Conservation (phyloP, 1,140 invertebrate species). For the Euura saliciscinereae region DNA sequence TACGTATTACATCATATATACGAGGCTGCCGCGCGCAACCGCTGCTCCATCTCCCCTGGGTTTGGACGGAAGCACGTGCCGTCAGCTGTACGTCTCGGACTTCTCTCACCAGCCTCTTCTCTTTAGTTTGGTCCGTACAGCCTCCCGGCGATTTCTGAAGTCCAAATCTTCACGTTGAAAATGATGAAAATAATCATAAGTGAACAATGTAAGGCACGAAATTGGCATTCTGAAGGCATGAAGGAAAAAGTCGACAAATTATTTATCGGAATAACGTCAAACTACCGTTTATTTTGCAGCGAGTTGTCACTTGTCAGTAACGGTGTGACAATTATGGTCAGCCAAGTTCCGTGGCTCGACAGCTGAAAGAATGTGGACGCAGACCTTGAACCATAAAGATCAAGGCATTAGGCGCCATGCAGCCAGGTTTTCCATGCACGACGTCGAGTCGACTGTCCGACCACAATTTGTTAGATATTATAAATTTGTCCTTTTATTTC, state of each 20-base stretch:
- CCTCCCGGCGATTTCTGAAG: neutral
- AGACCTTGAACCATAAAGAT: slow-evolving; percentile 5
- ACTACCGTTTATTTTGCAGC: neutral
- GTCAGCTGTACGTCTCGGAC: neutral
- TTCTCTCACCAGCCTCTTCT: neutral
- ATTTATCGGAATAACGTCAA: neutral
- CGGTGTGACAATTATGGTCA: neutral
- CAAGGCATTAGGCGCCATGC: neutral
- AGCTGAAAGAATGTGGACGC: neutral
- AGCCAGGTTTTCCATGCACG: too few species aligned
- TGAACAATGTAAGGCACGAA: too few species aligned
- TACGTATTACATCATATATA: too few species aligned
- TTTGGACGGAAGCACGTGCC: neutral
- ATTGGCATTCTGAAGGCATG: neutral
- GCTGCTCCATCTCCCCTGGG: neutral
- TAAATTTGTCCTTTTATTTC: neutral
- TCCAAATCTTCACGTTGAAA: too few species aligned
- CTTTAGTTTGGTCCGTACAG: neutral
- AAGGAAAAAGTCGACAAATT: neutral
- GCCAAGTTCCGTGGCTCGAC: neutral
- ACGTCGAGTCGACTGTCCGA: too few species aligned
- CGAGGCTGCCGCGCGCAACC: too few species aligned
- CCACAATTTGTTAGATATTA: neutral
- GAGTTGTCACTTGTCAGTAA: neutral
- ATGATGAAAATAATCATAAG: too few species aligned